Evolutionary conservation across 2,113 vertebrate genomes (phyloP).

Genomic region (Alectura lathami): DNA sequence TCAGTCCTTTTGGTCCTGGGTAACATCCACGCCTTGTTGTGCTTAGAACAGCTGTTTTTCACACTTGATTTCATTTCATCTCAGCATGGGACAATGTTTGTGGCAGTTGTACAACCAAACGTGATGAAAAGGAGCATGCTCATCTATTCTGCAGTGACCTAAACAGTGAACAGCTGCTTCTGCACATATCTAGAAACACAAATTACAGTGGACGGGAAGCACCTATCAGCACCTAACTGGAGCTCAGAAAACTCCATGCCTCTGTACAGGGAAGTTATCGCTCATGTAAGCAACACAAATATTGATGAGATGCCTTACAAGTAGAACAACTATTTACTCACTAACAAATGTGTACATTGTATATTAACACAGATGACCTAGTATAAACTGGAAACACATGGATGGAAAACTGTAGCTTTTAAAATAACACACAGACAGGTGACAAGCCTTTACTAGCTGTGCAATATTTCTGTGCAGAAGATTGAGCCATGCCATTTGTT

Average conservation of each 20-base stretch:
- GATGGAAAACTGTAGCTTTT: neutral
- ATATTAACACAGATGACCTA: neutral
- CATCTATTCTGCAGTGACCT: neutral
- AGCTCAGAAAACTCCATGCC: neutral
- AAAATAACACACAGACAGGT: neutral
- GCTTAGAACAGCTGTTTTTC: constrained; percentile 8
- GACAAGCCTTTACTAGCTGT: neutral
- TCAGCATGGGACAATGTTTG: neutral
- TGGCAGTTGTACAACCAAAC: neutral
- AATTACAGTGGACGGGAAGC: neutral
- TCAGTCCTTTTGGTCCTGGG: neutral
- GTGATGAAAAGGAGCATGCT: neutral
- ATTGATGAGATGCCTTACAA: neutral
- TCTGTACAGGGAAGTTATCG: neutral
- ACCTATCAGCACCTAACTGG: neutral
- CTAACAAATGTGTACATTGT: neutral
- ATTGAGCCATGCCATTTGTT: neutral
- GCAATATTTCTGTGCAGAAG: neutral
- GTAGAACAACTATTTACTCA: neutral
- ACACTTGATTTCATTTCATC: neutral
- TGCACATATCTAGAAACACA: neutral
- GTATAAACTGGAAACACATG: neutral
- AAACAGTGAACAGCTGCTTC: neutral
- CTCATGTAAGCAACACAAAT: neutral
- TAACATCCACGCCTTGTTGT: neutral